Conservation (phyloP, 2,888 invertebrate genomes). For the Drosophila sordidapex region DNA sequence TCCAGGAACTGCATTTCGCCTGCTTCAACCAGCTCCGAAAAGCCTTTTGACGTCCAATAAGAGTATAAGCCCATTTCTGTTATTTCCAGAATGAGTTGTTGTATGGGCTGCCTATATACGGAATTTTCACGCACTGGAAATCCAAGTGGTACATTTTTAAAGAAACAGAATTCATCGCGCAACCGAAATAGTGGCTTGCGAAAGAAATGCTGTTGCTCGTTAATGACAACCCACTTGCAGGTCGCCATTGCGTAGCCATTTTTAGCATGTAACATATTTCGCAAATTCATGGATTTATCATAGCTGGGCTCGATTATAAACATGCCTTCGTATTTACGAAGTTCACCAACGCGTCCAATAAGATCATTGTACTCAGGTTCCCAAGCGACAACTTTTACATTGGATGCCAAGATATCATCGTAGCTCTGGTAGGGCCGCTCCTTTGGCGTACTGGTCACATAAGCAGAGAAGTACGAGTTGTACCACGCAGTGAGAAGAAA, state of each 20-base stretch:
- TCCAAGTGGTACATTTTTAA: constrained; percentile 67
- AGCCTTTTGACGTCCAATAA: constrained; percentile 65
- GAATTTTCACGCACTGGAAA: constrained; percentile 81
- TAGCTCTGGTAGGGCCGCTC: constrained; percentile 54
- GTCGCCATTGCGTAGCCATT: constrained; percentile 72
- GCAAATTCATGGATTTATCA: constrained; percentile 50
- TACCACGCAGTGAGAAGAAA: constrained; percentile 80
- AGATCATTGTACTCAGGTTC: constrained; percentile 66
- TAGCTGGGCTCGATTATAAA: constrained; percentile 65
- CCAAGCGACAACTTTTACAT: constrained; percentile 64
- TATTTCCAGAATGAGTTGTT: constrained; percentile 65
- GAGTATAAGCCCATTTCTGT: constrained; percentile 59
- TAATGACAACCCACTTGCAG: constrained; percentile 71
- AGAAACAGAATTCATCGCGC: constrained; percentile 74
- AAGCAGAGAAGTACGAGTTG: constrained; percentile 80
- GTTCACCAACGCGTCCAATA: constrained; percentile 29
- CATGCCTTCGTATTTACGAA: constrained; percentile 65
- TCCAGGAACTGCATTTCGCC: constrained; percentile 64
- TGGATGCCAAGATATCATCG: constrained; percentile 73
- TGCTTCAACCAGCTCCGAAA: constrained; percentile 69
- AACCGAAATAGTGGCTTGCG: constrained; percentile 70
- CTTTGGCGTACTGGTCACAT: constrained; percentile 76
- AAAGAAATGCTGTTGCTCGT: constrained; percentile 79
- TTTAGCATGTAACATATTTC: constrained; percentile 64
- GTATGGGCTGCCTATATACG: constrained; percentile 63